Base-by-base conservation (phyloP, 2,888 invertebrate species). In the Aporophyla lueneburgensis region DNA sequence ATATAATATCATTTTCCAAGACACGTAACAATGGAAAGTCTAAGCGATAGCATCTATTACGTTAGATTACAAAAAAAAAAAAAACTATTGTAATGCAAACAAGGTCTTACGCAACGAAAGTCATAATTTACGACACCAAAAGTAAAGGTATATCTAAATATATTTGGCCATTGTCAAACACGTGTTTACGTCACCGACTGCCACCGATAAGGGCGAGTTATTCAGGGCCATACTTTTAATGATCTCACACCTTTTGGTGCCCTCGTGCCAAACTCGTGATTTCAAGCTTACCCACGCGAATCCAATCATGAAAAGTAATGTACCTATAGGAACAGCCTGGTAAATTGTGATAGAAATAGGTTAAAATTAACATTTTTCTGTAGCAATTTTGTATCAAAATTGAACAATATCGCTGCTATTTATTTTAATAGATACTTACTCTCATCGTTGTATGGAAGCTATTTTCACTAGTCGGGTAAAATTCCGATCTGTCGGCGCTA, bases 181-280 rank as follows among this genome's bases (percentile, higher is more conserved):
- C 72, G 69, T 83, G 80, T 70, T 72, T 40, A 59, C 74, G 4
- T 49, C 24, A 16, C 33, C 21, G 5, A 49, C 24, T 27, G 14
- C 54, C 40, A 49, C 16, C 40, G 43, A 58, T 76, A 77, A 76
- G 59, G 65, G 54, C 7, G 49, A 74, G 66, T 77, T 83, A 76
- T 85, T 78, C 56, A 71, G 43, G 46, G 58, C 67, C 74, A 78
- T 76, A 77, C 58, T 80, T 86, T 86, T 80, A 86, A 83, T 75
- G 85, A 86, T 74, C 71, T 76, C 62, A 63, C 61, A 71, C 71
- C 71, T 76, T 76, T 74, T 62, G 33, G 59, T 68, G 46, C 69
- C 46, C 21, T 58, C 62, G 78, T 68, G 49, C 68, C 24, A 65
- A 40, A 33, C 63, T 53, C 62, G 76, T 75, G 74, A 80, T 68